Evolutionary conservation across 2,113 vertebrate species (phyloP), one percentile per base, ranked within the genome.

Genomic region (Malurus cyaneus): DNA sequence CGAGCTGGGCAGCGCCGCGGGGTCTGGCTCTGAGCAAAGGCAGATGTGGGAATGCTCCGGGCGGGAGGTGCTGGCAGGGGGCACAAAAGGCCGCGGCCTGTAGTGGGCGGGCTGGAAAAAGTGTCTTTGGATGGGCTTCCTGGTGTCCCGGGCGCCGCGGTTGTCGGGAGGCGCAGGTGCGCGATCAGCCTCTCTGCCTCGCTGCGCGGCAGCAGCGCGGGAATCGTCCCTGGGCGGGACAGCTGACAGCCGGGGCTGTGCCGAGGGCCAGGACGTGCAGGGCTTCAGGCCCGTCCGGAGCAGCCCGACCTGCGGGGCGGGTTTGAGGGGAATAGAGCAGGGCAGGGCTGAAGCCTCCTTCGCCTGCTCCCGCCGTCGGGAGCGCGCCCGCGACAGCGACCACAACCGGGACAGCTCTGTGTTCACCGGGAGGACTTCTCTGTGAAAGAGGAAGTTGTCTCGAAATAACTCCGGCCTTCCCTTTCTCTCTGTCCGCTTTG

Each of bases 391-490:
- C 4, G 3, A 32, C 50, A 2, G 2, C 5, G 11, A 18, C 24
- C 4, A 0, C 3, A 0, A n/a, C 2, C 2, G 73, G 70, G 66
- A 41, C 88, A 39, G 86, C 84, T 72, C 61, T 71, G 39, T 39
- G 39, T 39, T 15, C 81, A 10, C 49, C 3, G n/a, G 57, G 3
- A 57, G 39, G 10, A 8, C 39, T 34, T 36, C 69, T 53, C 31
- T 15, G 3, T 42, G 36, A 39, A 69, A 70, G 89, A 93, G 96
- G 95, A 97, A 96, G 91, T 65, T 16, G 78, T 57, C 89, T 92
- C 72, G 84, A 94, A 96, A 94, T 93, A 95, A 72, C 91, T 85
- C 11, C 1, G 57, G 3, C 31, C 90, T 95, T 96, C 96, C 94
- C 89, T 82, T 78, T 78, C 73, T 5, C 80, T 60, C 24, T 21